A percentile compares a stretch with the other conserved stretches of the same genome.
phyloP scores from a whole-genome alignment of 1,140 invertebrate species.

The Phymastichus coffea region DNA sequence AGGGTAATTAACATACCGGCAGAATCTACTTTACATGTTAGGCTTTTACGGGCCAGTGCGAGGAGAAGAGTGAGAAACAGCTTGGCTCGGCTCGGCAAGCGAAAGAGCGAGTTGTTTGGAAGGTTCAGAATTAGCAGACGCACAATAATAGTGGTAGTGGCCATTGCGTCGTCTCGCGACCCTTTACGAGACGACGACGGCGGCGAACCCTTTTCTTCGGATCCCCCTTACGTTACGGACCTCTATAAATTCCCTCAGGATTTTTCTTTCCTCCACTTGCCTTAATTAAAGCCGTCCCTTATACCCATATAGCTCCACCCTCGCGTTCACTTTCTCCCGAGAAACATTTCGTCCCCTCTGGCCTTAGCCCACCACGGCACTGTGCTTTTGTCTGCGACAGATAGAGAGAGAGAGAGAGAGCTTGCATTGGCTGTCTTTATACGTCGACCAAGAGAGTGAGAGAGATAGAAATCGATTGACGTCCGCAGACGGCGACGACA shows the following conservation, averaged over 20 bases:
- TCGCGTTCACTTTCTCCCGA: constrained; percentile 23
- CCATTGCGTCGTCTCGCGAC: neutral
- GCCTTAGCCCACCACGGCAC: neutral
- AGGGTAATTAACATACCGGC: constrained; percentile 41
- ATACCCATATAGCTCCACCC: constrained; percentile 36
- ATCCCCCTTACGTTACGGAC: constrained; percentile 35
- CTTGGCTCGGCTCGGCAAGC: neutral
- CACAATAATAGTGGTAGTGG: neutral
- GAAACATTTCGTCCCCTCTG: constrained; percentile 7
- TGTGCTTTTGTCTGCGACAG: neutral
- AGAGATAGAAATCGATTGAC: constrained; percentile 1
- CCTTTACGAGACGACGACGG: neutral
- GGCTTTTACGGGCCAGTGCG: constrained; percentile 36
- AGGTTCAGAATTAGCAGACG: constrained; percentile 44
- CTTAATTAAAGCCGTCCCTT: constrained; percentile 53
- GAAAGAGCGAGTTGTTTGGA: constrained; percentile 35
- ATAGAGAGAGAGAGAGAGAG: too few relatives aligned
- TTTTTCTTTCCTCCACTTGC: constrained; percentile 55
- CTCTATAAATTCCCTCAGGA: constrained; percentile 55
- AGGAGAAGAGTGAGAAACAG: neutral
- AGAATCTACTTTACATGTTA: constrained; percentile 41
- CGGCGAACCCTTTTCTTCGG: constrained; percentile 39
- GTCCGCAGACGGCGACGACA: constrained; percentile 15
- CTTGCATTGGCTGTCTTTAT: neutral
- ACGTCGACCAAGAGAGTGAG: too few relatives aligned